Base-by-base conservation (phyloP, 2,888 invertebrate species). In the Euzetes globulus region DNA sequence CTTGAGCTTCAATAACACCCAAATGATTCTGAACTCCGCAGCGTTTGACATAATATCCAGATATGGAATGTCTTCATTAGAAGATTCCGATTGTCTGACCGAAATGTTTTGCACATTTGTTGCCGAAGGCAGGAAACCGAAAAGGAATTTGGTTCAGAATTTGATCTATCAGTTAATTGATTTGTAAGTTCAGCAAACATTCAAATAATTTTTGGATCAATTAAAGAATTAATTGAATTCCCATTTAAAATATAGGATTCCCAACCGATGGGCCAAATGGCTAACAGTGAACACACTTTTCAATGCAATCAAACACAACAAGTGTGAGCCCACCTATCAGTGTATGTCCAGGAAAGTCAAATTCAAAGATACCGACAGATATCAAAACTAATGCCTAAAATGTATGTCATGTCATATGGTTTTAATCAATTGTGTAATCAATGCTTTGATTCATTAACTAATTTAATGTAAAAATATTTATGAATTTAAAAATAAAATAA, bases 71-170 rank as follows among this genome's bases (percentile, higher is more conserved):
- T 45, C 73, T 17, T 37, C 73, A 29, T 52, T 73, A 37, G 73
- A 73, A 29, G 73, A 73, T 25, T 70, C 73, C 15, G 4, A 52
- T 19, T 73, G 73, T 52, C 45, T 73, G 6, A 73, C 41, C 13
- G 73, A 73, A 55, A 70, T 70, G 73, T 33, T 73, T 13, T 73
- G 73, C 68, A 22, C 73, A 33, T 55, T 73, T n/a, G 68, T 27
- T 19, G 41, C 68, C 47, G 73, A 55, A 22, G 73, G 73, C n/a
- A 60, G 68, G 25, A 45, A 73, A n/a, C 9, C 73, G n/a, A 25
- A 65, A n/a, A 68, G 33, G n/a, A 47, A 50, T 33, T 27, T 50
- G n/a, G 9, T 19, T 19, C 73, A 73, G 29, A 68, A 37, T 22
- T 25, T 55, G 3, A 1, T 70, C 19, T 73, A 73, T 25, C 5